Conservation (phyloP, 1,140 invertebrate species). For the Palaemon carinicauda region DNA sequence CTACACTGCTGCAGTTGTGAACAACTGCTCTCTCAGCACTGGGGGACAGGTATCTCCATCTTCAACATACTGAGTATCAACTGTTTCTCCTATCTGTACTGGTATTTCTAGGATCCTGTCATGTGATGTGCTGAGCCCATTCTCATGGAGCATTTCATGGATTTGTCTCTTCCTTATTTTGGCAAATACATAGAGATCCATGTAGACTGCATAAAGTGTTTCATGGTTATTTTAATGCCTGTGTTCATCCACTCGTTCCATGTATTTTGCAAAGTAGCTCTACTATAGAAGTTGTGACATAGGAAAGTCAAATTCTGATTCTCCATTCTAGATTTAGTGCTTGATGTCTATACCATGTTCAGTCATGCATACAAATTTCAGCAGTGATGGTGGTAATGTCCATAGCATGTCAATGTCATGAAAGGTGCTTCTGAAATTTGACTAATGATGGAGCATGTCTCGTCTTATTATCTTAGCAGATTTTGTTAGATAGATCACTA, state of each 20-base stretch:
- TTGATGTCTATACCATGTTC: slow-evolving; percentile 15
- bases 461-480: neutral
- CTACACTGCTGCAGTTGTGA: slow-evolving; percentile 59
- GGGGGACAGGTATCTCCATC: slow-evolving; percentile 51
- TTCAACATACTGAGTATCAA: neutral
- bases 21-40: slow-evolving; percentile 25
- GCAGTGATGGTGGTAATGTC: neutral
- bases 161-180: neutral
- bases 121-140: neutral
- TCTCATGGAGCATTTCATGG: neutral
- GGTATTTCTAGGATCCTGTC: slow-evolving; percentile 12
- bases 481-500: neutral
- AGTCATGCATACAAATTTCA: slow-evolving; percentile 12
- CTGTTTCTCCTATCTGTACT: neutral
- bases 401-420: slow-evolving; percentile 3
- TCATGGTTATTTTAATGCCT: slow-evolving; percentile 20
- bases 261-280: slow-evolving; percentile 18
- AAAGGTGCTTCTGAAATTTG: neutral
- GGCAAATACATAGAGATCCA: no score
- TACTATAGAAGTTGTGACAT: slow-evolving; percentile 28
- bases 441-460: neutral
- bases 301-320: neutral
- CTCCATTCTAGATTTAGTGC: neutral
- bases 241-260: neutral
- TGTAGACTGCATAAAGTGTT: no score